Evolutionary conservation across 2,888 invertebrate species (phyloP), one percentile per base, ranked within the genome.

Genomic region (Furcula furcula): DNA sequence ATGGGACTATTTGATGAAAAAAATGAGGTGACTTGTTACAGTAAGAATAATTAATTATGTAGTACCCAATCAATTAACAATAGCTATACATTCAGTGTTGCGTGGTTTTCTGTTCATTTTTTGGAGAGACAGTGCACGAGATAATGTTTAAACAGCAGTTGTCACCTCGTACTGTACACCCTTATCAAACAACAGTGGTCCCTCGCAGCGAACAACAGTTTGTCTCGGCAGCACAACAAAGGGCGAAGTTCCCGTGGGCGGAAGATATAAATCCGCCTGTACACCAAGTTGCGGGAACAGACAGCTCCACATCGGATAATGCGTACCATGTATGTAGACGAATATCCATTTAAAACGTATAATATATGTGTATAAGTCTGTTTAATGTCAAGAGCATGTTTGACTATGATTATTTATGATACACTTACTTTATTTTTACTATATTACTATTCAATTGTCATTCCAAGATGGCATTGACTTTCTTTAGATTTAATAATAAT

Each of bases 81-180:
- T n/a, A n/a, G n/a, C n/a, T n/a, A n/a, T n/a, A n/a, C n/a, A n/a
- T n/a, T n/a, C n/a, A n/a, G n/a, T n/a, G n/a, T n/a, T n/a, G n/a
- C n/a, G n/a, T n/a, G 3, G 9, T 21, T 3, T 9, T n/a, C 6
- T 12, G 18, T 15, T 28, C 36, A 27, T 20, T 63, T 65, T 35
- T 46, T 70, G 74, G 40, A 66, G 40, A 66, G 65, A 63, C 37
- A 35, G 31, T 21, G 16, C 18, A 39, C 32, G 40, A 7, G 38
- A 75, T 52, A 54, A 90, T 85, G 92, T 91, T 77, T 49, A 89
- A 87, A 59, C 88, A 87, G 62, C 87, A 88, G 55, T 42, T 81
- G 21, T 78, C 89, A 7, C 82, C 86, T 3, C 75, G 88, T 23
- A 86, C 80, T 47, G 79, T 88, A 21, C 88, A 88, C 44, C 89